Percentiles rank a stretch among this genome's conserved stretches.
Conservation (phyloP, 2,888 invertebrate genomes). For the Chrysolina oricalcia region DNA sequence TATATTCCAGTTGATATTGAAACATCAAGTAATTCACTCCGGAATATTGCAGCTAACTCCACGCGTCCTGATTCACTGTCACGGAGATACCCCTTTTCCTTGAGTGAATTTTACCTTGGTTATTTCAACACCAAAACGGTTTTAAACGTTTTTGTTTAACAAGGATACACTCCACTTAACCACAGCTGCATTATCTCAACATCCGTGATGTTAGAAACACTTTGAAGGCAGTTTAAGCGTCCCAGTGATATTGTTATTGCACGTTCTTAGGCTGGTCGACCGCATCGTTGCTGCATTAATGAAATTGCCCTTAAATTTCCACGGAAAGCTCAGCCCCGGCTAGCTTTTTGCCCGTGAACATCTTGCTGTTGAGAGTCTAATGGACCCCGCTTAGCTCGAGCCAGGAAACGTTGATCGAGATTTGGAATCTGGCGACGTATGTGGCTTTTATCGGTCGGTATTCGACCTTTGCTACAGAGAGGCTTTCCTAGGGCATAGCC, state of each 20-base stretch:
- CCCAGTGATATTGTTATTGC: constrained; percentile 48
- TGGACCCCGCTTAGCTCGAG: constrained; percentile 6
- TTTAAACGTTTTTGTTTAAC: constrained; percentile 37
- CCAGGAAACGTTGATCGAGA: background rate
- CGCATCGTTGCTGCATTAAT: constrained; percentile 36
- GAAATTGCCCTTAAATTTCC: constrained; percentile 31
- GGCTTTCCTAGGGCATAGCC: no score
- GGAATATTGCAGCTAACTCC: background rate
- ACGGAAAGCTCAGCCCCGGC: background rate
- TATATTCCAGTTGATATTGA: background rate
- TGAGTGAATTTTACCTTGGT: constrained; percentile 23
- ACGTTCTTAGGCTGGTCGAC: constrained; percentile 45
- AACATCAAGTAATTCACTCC: background rate
- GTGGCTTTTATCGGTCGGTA: background rate
- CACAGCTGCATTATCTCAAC: constrained; percentile 37
- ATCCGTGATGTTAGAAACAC: constrained; percentile 36
- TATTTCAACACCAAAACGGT: constrained; percentile 26
- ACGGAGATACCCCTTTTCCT: background rate
- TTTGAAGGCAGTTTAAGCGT: constrained; percentile 39
- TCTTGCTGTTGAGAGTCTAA: constrained; percentile 10
- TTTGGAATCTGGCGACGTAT: background rate
- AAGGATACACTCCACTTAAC: constrained; percentile 30
- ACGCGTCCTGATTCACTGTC: background rate
- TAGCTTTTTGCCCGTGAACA: constrained; percentile 19
- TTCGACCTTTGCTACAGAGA: background rate